Conservation (phyloP, 1,140 invertebrate species). For the Drosophila neocordata region DNA sequence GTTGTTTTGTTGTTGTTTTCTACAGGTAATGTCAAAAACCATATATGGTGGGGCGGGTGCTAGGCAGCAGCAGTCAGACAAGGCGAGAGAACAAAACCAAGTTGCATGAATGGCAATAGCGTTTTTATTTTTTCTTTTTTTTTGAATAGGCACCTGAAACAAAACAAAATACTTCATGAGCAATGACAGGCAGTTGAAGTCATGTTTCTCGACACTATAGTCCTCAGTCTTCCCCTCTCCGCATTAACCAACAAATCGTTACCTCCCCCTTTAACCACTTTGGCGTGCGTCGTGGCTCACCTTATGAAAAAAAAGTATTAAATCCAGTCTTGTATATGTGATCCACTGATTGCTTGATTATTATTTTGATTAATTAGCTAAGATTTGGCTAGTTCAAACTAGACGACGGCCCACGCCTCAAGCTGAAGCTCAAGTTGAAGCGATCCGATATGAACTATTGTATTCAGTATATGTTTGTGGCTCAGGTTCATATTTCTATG, state of each 20-base stretch:
- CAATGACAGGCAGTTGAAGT: slow-evolving; percentile 77
- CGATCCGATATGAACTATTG: slow-evolving; percentile 49
- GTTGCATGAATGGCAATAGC: slow-evolving; percentile 74
- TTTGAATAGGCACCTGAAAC: slow-evolving; percentile 76
- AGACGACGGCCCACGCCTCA: slow-evolving; percentile 72
- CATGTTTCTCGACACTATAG: slow-evolving; percentile 46
- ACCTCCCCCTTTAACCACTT: slow-evolving; percentile 27
- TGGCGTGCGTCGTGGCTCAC: slow-evolving; percentile 77
- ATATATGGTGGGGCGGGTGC: slow-evolving; percentile 47
- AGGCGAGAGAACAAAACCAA: slow-evolving; percentile 67
- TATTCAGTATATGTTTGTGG: slow-evolving; percentile 23
- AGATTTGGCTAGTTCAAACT: slow-evolving; percentile 81
- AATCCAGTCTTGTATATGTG: slow-evolving; percentile 49
- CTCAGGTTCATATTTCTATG: slow-evolving; percentile 76
- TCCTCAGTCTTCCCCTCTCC: no score
- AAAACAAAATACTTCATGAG: slow-evolving; percentile 71
- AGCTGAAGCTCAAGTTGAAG: slow-evolving; percentile 40
- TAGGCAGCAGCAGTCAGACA: slow-evolving; percentile 15
- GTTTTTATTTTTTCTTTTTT: background rate
- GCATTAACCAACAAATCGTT: no score
- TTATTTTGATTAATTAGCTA: slow-evolving; percentile 81
- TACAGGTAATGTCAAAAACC: slow-evolving; percentile 76
- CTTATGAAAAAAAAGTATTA: slow-evolving; percentile 30
- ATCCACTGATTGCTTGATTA: slow-evolving; percentile 81
- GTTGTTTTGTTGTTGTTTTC: no score